Evolutionary conservation across 2,888 invertebrate species (phyloP), one percentile per base, ranked within the genome.

Genomic region (Venustoraphidia nigricollis): DNA sequence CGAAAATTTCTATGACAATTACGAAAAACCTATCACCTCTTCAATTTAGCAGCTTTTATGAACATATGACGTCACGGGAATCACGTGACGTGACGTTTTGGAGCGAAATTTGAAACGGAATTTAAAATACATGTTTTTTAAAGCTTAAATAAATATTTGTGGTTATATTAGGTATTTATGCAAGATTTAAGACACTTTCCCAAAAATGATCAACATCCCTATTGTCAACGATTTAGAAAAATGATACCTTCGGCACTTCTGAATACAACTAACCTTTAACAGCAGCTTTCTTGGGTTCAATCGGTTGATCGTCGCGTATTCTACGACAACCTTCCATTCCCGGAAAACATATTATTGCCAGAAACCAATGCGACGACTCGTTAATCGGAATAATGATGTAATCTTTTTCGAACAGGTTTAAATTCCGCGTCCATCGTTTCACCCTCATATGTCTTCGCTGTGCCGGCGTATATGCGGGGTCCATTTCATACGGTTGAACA

Each of bases 331-430:
- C 83, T 45, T 81, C 81, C 53, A 91, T 69, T 46, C 84, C 83
- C 41, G 97, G 95, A 65, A 84, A 96, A 65, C 96, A 97, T 48
- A 98, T 88, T 44, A 97, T 90, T 2, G 94, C 95, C 57, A 98
- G 76, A 69, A 92, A 96, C 97, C 97, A 97, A 71, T 97, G 97
- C 42, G 87, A 92, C 73, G 91, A 89, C 70, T 97, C 95, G 71
- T 97, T 96, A 48, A 98, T 94, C 54, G 98, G 98, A 64, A 98
- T 85, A 54, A 98, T 81, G 52, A 98, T 79, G 65, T 84, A 97
- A 66, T 97, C 96, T 72, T 96, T 97, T 44, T 87, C 82, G 67
- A 98, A 98, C 46, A 98, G 77, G 66, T 98, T 92, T 0, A 96
- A 90, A 67, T 88, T 83, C 63, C 94, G 92, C 0, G 97, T 97